Percentiles rank a stretch among this genome's conserved stretches.
phyloP scores from a whole-genome alignment of 30 jellyfish, hydroid and myxozoan genomes.

The Nemopilema nomurai region DNA sequence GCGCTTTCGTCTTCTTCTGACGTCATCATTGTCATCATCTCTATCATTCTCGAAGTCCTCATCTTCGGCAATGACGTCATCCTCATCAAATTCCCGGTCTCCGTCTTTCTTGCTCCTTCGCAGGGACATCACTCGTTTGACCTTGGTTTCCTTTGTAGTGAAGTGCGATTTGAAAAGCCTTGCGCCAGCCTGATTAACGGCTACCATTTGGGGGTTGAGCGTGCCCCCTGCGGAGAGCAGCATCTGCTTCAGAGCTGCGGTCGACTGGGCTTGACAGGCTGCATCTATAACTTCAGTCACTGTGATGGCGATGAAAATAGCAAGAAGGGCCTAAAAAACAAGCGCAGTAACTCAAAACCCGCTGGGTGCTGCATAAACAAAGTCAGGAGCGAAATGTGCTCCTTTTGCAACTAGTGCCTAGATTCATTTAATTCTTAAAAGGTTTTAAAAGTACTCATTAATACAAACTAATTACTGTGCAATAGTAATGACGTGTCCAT shows the following conservation, averaged over 20 bases:
- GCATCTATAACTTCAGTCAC: conserved; percentile 1
- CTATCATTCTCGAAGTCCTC: not conserved
- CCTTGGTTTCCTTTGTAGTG: not conserved
- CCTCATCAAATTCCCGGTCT: not conserved
- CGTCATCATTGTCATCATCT: not conserved
- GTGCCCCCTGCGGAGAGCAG: conserved; percentile 47
- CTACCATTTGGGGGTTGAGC: conserved; percentile 28
- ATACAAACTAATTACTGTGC: no score
- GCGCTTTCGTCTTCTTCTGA: not conserved
- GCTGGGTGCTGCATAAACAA: not conserved
- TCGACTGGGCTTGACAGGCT: conserved; percentile 30
- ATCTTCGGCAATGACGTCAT: conserved; percentile 2
- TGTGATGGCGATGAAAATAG: not conserved
- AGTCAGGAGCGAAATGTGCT: not conserved
- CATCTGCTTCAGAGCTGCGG: conserved; percentile 11
- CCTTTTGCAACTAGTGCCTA: no score
- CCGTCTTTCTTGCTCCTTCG: not conserved
- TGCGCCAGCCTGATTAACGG: conserved; percentile 6
- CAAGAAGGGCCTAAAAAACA: conserved; percentile 10
- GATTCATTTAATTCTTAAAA: no score
- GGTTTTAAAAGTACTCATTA: no score
- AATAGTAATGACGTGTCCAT: no score
- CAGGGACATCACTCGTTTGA: not conserved
- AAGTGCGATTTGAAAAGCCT: conserved; percentile 28
- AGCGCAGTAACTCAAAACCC: not conserved